Percentiles rank a stretch among this genome's conserved stretches.
phyloP scores from a whole-genome alignment of 2,797 vertebrate genomes.

The Steatocranus sp. region DNA sequence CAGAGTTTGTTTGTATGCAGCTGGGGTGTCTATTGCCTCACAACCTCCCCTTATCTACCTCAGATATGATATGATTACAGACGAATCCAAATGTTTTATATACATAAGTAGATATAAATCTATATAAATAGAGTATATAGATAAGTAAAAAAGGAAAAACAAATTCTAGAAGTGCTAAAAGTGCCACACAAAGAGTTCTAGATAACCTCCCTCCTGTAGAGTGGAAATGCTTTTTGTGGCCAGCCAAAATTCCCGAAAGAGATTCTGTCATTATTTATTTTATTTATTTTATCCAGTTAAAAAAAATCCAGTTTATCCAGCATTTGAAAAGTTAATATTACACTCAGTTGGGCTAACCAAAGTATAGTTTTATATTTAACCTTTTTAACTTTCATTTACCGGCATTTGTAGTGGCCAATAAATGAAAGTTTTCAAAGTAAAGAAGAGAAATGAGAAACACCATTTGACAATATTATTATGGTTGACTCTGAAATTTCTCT shows the following conservation, averaged over 20 bases:
- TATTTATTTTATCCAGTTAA: neutral
- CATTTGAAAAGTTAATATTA: neutral
- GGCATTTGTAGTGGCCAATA: neutral
- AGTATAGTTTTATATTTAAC: neutral
- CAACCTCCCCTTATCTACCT: neutral
- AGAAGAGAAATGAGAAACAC: neutral
- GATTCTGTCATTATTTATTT: neutral
- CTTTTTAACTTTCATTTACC: neutral
- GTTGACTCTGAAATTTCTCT: neutral
- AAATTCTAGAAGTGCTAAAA: neutral
- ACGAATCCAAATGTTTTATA: neutral
- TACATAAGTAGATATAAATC: neutral
- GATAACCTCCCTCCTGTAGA: neutral
- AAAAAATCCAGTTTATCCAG: neutral
- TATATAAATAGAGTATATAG: neutral
- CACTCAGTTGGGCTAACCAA: neutral
- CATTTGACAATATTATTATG: neutral
- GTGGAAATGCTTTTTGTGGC: neutral
- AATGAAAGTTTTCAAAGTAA: neutral
- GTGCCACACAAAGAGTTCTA: neutral
- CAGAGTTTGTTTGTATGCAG: slow-evolving; percentile 13
- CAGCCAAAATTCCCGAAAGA: neutral
- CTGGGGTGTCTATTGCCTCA: slow-evolving; percentile 3
- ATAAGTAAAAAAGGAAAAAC: neutral
- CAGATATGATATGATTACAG: neutral